phyloP scores from a whole-genome alignment of 2,888 invertebrate species.

The Macaria notata region DNA sequence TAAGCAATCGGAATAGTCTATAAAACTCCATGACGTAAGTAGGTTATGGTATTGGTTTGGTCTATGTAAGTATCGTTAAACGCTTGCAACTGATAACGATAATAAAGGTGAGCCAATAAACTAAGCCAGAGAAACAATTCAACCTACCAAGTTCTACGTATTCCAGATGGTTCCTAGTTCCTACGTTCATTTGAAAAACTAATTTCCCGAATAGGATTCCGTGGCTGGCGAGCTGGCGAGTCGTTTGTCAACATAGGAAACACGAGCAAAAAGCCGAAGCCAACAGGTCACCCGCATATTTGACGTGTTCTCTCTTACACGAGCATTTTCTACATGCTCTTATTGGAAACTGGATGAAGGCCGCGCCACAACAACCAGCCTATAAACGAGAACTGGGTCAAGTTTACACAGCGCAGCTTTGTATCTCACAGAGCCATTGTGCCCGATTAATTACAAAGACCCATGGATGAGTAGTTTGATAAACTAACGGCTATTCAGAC shows the following conservation, averaged over 20 bases:
- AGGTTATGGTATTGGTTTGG: no score
- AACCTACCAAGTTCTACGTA: no score
- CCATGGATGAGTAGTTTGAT: constrained; percentile 26
- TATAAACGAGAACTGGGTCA: constrained; percentile 47
- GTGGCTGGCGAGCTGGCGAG: constrained; percentile 15
- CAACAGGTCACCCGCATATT: constrained; percentile 37
- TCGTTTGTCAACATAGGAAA: constrained; percentile 28
- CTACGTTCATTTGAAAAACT: constrained; percentile 13
- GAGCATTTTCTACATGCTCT: constrained; percentile 44
- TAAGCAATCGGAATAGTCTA: no score
- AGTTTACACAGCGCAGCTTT: constrained; percentile 45
- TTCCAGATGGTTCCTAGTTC: no score
- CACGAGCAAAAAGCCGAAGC: constrained; percentile 26
- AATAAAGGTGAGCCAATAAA: no score
- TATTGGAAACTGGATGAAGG: constrained; percentile 51
- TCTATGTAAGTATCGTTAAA: no score
- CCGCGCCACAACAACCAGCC: constrained; percentile 43
- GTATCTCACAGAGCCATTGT: constrained; percentile 28
- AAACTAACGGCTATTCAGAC: constrained; percentile 10
- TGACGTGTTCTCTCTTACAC: constrained; percentile 42
- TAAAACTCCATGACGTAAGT: no score
- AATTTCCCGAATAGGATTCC: constrained; percentile 23
- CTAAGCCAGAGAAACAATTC: no score
- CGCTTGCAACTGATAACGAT: constrained; percentile 1
- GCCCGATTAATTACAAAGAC: constrained; percentile 27